phyloP scores from a whole-genome alignment of 2,888 invertebrate genomes.

The Diarsia brunnea region DNA sequence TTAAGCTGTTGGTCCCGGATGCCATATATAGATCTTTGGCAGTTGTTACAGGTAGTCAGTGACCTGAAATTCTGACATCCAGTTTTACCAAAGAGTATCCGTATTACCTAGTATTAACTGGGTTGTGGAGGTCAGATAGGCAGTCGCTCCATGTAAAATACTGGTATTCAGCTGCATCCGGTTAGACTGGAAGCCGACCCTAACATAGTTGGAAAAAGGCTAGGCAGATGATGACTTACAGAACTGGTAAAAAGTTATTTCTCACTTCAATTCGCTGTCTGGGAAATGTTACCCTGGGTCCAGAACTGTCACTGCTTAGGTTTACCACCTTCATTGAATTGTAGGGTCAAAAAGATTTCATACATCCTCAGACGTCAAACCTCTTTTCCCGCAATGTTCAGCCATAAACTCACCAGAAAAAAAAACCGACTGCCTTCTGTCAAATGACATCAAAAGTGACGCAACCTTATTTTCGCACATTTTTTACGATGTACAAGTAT shows the following conservation, averaged over 20 bases:
- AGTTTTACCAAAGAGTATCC: no score
- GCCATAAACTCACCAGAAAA: slow-evolving; percentile 17
- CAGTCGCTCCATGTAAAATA: no score
- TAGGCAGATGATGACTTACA: no score
- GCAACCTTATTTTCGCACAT: slow-evolving; percentile 40
- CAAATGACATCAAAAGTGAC: slow-evolving; percentile 48
- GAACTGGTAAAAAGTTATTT: not conserved
- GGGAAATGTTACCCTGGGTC: not conserved
- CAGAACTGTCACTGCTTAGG: not conserved
- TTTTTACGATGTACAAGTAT: slow-evolving; percentile 59
- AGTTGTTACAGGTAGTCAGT: no score
- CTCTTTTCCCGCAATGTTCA: slow-evolving; percentile 6
- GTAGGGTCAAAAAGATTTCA: not conserved
- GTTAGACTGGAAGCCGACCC: no score
- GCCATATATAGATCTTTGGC: no score
- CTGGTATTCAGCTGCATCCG: no score
- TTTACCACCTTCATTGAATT: not conserved
- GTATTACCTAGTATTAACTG: no score
- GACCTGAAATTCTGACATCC: no score
- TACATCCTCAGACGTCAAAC: not conserved
- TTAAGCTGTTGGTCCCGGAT: no score
- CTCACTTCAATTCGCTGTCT: not conserved
- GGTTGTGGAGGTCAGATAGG: no score
- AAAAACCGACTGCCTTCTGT: slow-evolving; percentile 12
- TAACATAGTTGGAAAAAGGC: no score